Percentiles rank a stretch among this genome's conserved stretches.
Evolutionary conservation across 2,113 vertebrate species (phyloP).

Genomic region (Chlamydotis undulata): DNA sequence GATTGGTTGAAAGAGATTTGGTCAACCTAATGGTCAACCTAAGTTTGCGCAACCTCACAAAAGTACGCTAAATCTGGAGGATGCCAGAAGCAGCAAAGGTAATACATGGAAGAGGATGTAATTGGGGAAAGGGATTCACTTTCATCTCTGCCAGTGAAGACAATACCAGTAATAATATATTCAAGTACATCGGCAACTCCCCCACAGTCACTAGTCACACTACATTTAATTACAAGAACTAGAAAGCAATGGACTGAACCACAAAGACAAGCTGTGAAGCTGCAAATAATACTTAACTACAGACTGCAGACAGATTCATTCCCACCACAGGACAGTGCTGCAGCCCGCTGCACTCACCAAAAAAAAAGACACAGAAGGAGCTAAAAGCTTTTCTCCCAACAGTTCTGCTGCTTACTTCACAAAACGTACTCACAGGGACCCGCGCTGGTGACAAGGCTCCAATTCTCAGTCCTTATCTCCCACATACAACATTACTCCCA

Average conservation of each 20-base stretch:
- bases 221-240: not conserved
- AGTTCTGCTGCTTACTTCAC: not conserved
- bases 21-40: not conserved
- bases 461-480: not conserved
- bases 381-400: not conserved
- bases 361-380: not conserved
- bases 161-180: not conserved
- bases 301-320: not conserved
- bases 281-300: not conserved
- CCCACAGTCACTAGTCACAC: not conserved
- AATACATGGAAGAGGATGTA: not conserved
- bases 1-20: not conserved
- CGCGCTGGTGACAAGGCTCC: not conserved
- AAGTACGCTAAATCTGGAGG: not conserved
- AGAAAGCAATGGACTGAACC: not conserved
- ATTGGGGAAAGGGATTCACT: not conserved
- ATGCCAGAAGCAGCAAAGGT: not conserved
- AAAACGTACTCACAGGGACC: not conserved
- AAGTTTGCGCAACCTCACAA: not conserved
- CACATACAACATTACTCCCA: not conserved
- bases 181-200: not conserved
- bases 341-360: not conserved
- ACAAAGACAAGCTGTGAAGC: not conserved
- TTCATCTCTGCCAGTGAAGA: not conserved
- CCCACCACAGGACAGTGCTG: not conserved